Conservation (phyloP, 2,797 vertebrate species). For the Smutsia temminckii region DNA sequence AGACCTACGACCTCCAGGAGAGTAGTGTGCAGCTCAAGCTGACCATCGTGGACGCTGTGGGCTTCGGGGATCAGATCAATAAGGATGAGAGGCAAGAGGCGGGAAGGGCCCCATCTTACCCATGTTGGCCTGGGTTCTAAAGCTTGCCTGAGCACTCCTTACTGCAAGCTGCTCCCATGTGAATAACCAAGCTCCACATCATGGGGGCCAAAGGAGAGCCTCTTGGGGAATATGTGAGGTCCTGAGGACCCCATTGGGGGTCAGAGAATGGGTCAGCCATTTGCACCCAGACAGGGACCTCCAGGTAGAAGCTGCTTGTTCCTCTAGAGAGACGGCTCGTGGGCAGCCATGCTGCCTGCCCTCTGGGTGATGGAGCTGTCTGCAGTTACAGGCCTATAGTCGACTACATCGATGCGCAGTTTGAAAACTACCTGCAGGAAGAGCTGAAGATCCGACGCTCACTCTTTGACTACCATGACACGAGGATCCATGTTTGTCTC, state of each 20-base stretch:
- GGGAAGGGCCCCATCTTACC: background rate
- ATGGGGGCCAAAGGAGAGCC: background rate
- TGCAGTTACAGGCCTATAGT: conserved; percentile 98
- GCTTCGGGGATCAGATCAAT: conserved; percentile 98
- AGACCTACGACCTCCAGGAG: conserved; percentile 96
- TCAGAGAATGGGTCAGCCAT: background rate
- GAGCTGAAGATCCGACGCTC: conserved; percentile 98
- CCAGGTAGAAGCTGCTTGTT: background rate
- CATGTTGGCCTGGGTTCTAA: fast-evolving
- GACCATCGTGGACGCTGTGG: conserved; percentile 96
- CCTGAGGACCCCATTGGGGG: background rate
- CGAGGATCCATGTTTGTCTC: conserved; percentile 97
- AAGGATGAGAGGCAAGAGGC: conserved; percentile 96
- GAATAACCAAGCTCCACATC: background rate
- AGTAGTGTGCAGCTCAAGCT: conserved; percentile 98
- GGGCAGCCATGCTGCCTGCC: background rate
- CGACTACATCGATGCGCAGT: conserved; percentile 99
- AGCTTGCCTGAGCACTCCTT: background rate
- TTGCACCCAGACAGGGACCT: background rate
- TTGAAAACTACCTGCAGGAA: conserved; percentile 98
- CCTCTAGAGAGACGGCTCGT: background rate
- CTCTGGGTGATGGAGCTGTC: conserved; percentile 81
- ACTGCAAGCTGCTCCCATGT: background rate
- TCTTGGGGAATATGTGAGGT: background rate
- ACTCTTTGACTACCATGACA: conserved; percentile 97